phyloP scores from a whole-genome alignment of 2,113 vertebrate species.

The Aphyosemion australe region DNA sequence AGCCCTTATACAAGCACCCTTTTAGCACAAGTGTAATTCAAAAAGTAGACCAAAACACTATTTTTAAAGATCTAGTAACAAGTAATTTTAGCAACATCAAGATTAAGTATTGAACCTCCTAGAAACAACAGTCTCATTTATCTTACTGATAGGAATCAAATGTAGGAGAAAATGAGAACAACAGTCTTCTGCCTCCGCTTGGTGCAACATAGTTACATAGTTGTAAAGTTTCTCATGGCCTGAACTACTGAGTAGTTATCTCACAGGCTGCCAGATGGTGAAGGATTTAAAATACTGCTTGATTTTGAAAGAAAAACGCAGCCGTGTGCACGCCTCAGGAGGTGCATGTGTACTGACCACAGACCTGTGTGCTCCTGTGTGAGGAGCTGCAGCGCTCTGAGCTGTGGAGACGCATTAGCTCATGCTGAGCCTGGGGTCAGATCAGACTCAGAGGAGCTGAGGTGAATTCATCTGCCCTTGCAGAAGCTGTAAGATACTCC shows the following conservation, averaged over 20 bases:
- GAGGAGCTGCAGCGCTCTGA: constrained; percentile 11
- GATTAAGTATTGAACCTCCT: neutral
- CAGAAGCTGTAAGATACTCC: constrained; percentile 40
- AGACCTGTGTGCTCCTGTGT: constrained; percentile 26
- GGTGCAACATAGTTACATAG: neutral
- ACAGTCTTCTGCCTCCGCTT: neutral
- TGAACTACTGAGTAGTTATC: constrained; percentile 22
- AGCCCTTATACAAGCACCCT: neutral
- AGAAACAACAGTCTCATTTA: constrained; percentile 15
- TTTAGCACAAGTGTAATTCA: neutral
- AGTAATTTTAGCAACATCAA: neutral
- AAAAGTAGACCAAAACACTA: neutral
- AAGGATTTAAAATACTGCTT: constrained; percentile 18
- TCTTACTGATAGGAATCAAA: constrained; percentile 31
- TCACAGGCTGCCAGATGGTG: constrained; percentile 4
- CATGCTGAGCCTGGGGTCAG: constrained; percentile 46
- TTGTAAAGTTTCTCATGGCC: neutral
- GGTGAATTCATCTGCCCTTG: constrained; percentile 58
- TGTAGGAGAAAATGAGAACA: neutral
- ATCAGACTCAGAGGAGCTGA: constrained; percentile 50
- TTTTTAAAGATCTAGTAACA: neutral
- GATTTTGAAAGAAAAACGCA: neutral
- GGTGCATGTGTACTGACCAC: constrained; percentile 27
- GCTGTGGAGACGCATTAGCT: constrained; percentile 37
- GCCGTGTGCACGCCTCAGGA: constrained; percentile 4